These are phyloP conservation scores for Natator depressus DNA, from an alignment of 2,113 vertebrate genomes.

Conservation along the genomic window DNA sequence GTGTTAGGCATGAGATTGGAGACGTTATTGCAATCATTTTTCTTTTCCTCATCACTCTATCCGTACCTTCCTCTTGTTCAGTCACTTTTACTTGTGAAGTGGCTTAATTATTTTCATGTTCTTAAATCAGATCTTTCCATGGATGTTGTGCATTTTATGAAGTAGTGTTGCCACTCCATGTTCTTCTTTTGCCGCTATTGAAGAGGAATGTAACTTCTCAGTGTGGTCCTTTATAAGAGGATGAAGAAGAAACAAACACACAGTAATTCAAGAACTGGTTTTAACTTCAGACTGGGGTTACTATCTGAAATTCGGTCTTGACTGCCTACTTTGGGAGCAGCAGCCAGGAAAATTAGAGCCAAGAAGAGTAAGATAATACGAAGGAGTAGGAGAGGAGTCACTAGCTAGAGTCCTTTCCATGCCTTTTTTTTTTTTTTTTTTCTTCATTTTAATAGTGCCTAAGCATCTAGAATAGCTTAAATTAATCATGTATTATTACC, in stretches of 20 bases:
- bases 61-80: background rate
- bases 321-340: background rate
- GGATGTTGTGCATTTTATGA: background rate
- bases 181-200: background rate
- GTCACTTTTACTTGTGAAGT: background rate
- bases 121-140: background rate
- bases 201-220: background rate
- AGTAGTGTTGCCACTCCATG: background rate
- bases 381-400: background rate
- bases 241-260: background rate
- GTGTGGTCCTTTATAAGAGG: background rate
- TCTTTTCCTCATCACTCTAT: background rate
- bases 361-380: background rate
- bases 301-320: background rate
- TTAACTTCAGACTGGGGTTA: background rate
- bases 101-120: background rate
- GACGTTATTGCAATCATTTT: background rate
- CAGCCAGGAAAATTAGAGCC: background rate
- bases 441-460: background rate
- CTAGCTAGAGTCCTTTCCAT: background rate
- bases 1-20: background rate
- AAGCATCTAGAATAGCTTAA: background rate
- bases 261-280: accelerated
- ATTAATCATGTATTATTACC: background rate
- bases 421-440: background rate